phyloP scores from a whole-genome alignment of 2,113 vertebrate genomes.

The Corythoichthys haematopterus region DNA sequence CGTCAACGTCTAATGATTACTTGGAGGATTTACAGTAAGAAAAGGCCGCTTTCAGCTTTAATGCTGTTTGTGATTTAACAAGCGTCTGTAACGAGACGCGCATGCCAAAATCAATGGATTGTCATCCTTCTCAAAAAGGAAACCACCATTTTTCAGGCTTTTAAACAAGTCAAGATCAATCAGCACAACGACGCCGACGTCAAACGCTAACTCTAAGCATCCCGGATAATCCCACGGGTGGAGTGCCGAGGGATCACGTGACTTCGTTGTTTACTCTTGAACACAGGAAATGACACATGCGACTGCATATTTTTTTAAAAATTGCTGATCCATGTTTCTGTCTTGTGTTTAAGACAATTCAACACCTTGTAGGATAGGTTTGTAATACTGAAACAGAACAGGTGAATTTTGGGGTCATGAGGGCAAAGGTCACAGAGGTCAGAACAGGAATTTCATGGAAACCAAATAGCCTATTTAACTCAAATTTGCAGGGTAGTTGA shows the following conservation, averaged over 20 bases:
- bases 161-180: not conserved
- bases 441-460: too few relatives aligned
- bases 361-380: too few relatives aligned
- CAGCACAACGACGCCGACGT: not conserved
- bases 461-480: too few relatives aligned
- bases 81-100: constrained; percentile 16
- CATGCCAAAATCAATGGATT: not conserved
- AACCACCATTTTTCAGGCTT: not conserved
- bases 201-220: not conserved
- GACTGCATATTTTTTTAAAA: too few relatives aligned
- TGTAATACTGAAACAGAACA: too few relatives aligned
- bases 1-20: not conserved
- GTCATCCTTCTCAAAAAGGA: not conserved
- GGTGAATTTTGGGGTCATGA: too few relatives aligned
- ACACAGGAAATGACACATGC: too few relatives aligned
- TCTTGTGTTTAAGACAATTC: too few relatives aligned
- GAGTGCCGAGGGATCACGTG: not conserved
- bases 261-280: too few relatives aligned
- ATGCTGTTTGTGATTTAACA: constrained; percentile 28
- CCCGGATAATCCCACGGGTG: not conserved
- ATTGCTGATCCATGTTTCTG: too few relatives aligned
- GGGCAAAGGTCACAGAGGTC: too few relatives aligned
- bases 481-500: too few relatives aligned
- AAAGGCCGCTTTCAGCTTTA: not conserved
- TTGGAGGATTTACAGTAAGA: not conserved